Evolutionary conservation across 2,888 invertebrate species (phyloP).

Genomic region (Volucella inanis): DNA sequence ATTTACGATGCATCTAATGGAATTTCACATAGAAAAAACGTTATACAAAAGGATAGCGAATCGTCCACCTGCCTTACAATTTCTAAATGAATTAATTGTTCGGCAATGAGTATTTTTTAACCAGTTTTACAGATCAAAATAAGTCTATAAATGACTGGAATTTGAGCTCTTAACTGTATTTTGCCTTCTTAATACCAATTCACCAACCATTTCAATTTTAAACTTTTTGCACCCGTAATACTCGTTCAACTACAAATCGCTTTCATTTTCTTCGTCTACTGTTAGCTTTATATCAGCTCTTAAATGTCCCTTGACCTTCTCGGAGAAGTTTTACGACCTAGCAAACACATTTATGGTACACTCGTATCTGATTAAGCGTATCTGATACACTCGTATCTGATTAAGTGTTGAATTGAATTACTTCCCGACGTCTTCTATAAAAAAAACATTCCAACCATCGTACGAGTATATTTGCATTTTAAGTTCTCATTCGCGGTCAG

Average conservation of each 20-base stretch:
- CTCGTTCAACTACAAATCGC: slow-evolving; percentile 18
- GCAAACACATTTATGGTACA: slow-evolving; percentile 1
- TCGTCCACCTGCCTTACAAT: no score
- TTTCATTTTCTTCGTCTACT: not conserved
- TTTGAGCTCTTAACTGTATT: no score
- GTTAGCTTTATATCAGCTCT: not conserved
- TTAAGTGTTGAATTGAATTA: not conserved
- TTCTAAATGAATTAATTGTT: no score
- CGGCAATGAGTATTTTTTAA: no score
- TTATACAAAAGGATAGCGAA: no score
- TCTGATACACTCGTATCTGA: not conserved
- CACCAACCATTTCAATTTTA: not conserved
- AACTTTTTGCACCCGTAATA: no score
- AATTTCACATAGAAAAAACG: no score
- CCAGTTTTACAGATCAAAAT: no score
- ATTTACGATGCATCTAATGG: no score
- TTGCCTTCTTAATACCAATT: no score
- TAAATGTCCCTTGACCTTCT: slow-evolving; percentile 44
- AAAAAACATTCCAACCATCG: slow-evolving; percentile 2
- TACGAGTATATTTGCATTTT: slow-evolving; percentile 6
- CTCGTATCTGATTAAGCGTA: not conserved
- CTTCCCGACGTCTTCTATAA: slow-evolving; percentile 8
- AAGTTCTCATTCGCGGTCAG: slow-evolving; percentile 61
- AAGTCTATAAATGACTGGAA: no score
- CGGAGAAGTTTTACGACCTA: slow-evolving; percentile 19